phyloP scores from a whole-genome alignment of 2,888 invertebrate species.

The Nymphalis polychloros region DNA sequence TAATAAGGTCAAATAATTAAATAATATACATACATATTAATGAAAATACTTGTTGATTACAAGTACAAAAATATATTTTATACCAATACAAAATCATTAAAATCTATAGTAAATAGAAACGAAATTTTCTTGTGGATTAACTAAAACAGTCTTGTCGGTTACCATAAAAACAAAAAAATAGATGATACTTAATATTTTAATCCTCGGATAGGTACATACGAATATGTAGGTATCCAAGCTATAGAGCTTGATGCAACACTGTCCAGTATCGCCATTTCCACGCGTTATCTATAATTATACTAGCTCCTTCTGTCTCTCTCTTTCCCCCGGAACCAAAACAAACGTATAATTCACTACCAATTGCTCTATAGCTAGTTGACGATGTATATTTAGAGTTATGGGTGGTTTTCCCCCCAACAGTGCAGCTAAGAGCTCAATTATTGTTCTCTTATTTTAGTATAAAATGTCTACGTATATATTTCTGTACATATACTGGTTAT shows the following conservation, averaged over 20 bases:
- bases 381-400: background rate
- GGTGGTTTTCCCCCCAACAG: background rate
- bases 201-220: background rate
- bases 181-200: background rate
- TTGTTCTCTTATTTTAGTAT: background rate
- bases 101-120: too few relatives aligned
- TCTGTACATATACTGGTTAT: background rate
- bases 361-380: constrained; percentile 1
- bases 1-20: too few relatives aligned
- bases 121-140: too few relatives aligned
- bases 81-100: too few relatives aligned
- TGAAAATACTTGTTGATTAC: too few relatives aligned
- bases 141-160: too few relatives aligned
- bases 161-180: too few relatives aligned
- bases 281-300: constrained; percentile 1
- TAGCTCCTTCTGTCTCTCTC: constrained; percentile 1
- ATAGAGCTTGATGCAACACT: background rate
- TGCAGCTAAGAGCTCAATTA: constrained; percentile 2
- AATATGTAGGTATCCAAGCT: too few relatives aligned
- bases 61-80: too few relatives aligned
- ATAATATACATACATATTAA: too few relatives aligned
- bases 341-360: background rate
- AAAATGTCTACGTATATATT: background rate
- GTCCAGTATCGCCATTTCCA: background rate
- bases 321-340: background rate